Percentiles rank a stretch among this genome's conserved stretches.
phyloP scores from a whole-genome alignment of 2,888 invertebrate genomes.

The Ametastegia equiseti region DNA sequence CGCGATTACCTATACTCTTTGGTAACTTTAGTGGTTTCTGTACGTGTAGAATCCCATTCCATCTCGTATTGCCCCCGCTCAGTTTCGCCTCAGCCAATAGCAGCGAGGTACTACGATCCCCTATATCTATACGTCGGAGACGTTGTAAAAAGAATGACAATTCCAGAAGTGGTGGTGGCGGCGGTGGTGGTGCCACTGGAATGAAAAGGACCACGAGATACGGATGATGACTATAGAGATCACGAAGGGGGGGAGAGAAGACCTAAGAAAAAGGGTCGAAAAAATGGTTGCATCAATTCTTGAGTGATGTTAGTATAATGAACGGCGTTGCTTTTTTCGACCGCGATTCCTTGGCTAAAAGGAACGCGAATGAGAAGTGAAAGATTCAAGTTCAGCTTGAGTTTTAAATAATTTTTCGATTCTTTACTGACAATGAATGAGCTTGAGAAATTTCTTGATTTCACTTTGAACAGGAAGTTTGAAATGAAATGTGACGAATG shows the following conservation, averaged over 20 bases:
- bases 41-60: conserved; percentile 45
- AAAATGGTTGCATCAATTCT: conserved; percentile 28
- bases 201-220: conserved; percentile 43
- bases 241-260: conserved; percentile 45
- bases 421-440: too few relatives aligned
- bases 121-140: conserved; percentile 47
- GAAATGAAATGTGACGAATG: neutral
- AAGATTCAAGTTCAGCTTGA: neutral
- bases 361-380: neutral
- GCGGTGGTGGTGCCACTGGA: conserved; percentile 15
- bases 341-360: neutral
- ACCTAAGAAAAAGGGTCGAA: conserved; percentile 50
- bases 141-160: conserved; percentile 62
- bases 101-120: conserved; percentile 21
- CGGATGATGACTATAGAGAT: conserved; percentile 41
- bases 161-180: conserved; percentile 57
- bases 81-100: conserved; percentile 33
- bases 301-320: conserved; percentile 17
- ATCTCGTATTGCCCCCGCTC: conserved; percentile 35
- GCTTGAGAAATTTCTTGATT: neutral
- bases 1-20: conserved; percentile 56
- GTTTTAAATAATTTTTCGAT: neutral
- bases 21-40: conserved; percentile 41
- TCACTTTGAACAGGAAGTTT: neutral
- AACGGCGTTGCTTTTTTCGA: conserved; percentile 2